Evolutionary conservation across 2,113 vertebrate genomes (phyloP).

Genomic region (Mustela lutreola): DNA sequence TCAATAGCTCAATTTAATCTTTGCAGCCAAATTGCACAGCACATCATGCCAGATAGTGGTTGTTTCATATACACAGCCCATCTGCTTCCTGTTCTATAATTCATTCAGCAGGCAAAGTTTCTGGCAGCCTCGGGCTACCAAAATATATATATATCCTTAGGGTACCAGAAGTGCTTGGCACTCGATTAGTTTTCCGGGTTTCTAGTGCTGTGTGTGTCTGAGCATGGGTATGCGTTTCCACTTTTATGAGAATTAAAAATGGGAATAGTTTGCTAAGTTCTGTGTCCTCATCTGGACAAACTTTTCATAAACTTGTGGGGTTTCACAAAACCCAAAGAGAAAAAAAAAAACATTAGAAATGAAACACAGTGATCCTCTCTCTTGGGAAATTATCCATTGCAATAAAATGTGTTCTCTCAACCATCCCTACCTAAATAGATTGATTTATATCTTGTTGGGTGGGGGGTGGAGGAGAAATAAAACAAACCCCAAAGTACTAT

Average conservation of each 20-base stretch:
- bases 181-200: slow-evolving; percentile 71
- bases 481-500: slow-evolving; percentile 70
- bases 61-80: slow-evolving; percentile 91
- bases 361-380: slow-evolving; percentile 64
- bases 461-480: slow-evolving; percentile 56
- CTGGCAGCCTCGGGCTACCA: slow-evolving; percentile 86
- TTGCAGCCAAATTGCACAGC: slow-evolving; percentile 91
- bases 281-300: slow-evolving; percentile 75
- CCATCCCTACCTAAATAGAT: slow-evolving; percentile 77
- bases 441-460: slow-evolving; percentile 75
- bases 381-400: slow-evolving; percentile 72
- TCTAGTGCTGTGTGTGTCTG: slow-evolving; percentile 41
- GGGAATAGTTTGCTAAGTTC: slow-evolving; percentile 58
- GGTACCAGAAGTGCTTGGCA: slow-evolving; percentile 77
- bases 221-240: slow-evolving; percentile 32
- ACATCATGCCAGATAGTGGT: slow-evolving; percentile 91
- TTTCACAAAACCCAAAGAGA: slow-evolving; percentile 62
- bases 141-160: slow-evolving; percentile 75
- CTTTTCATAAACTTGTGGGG: slow-evolving; percentile 70
- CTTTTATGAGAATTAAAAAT: slow-evolving; percentile 75
- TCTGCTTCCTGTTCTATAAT: slow-evolving; percentile 92
- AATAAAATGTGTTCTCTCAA: slow-evolving; percentile 78
- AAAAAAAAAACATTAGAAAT: slow-evolving; percentile 15
- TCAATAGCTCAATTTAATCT: slow-evolving; percentile 93
- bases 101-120: slow-evolving; percentile 90